phyloP scores from a whole-genome alignment of 2,113 vertebrate species.

The Psephotus haematonotus region DNA sequence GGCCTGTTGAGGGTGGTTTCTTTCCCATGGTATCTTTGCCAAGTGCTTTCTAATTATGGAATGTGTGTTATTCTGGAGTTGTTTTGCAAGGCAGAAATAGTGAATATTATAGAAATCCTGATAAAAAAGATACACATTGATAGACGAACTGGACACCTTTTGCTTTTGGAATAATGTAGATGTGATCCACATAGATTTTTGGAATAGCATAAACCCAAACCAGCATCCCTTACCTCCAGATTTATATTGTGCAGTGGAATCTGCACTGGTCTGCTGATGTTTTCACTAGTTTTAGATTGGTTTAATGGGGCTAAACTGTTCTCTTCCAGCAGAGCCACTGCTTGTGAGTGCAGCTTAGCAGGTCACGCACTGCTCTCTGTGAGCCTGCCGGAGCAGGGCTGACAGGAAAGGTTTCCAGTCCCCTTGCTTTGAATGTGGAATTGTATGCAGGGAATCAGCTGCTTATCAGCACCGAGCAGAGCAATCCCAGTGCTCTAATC shows the following conservation, averaged over 20 bases:
- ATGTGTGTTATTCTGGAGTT: constrained; percentile 3
- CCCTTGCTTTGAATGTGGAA: constrained; percentile 54
- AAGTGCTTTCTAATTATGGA: constrained; percentile 63
- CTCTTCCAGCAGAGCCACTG: neutral
- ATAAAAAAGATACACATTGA: neutral
- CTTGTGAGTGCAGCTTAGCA: neutral
- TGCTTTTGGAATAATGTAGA: neutral
- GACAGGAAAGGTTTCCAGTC: constrained; percentile 57
- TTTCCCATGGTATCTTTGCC: constrained; percentile 60
- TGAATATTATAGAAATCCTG: neutral
- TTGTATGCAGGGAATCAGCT: constrained; percentile 55
- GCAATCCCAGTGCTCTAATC: constrained; percentile 49
- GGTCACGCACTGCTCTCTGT: neutral
- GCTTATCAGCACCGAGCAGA: constrained; percentile 56
- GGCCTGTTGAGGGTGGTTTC: constrained; percentile 36
- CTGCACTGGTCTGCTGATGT: neutral
- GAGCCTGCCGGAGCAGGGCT: constrained; percentile 11
- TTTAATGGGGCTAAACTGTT: neutral
- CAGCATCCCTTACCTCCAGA: neutral
- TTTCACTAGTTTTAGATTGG: neutral
- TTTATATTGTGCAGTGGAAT: neutral
- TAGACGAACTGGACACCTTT: neutral
- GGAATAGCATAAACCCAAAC: neutral
- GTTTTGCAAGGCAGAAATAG: constrained; percentile 22
- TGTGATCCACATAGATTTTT: neutral